Evolutionary conservation across 2,888 invertebrate genomes (phyloP).

Genomic region (Cephonodes hylas): DNA sequence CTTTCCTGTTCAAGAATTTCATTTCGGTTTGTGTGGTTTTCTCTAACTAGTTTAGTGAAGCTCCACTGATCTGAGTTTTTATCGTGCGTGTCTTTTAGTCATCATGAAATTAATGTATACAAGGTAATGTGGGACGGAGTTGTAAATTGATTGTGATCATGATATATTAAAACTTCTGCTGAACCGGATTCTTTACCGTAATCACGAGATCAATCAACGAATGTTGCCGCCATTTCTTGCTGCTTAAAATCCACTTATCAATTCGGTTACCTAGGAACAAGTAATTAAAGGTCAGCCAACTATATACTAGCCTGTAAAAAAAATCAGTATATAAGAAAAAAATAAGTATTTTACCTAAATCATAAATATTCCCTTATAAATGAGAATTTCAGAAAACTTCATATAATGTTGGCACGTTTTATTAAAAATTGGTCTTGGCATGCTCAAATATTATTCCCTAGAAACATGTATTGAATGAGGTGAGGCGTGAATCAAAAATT

Average conservation of each 20-base stretch:
- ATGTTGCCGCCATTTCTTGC: too few species aligned
- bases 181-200: background rate
- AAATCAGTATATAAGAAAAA: too few species aligned
- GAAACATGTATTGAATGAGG: background rate
- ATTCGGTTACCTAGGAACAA: too few species aligned
- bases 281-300: too few species aligned
- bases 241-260: too few species aligned
- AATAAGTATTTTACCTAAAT: too few species aligned
- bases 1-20: conserved; percentile 41
- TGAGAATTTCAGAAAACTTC: too few species aligned
- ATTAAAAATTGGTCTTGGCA: background rate
- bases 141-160: background rate
- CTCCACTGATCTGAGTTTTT: background rate
- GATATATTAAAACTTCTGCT: too few species aligned
- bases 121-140: background rate
- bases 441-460: background rate
- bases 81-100: background rate
- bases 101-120: background rate
- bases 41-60: conserved; percentile 7
- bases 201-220: too few species aligned
- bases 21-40: conserved; percentile 24
- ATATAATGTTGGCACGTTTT: too few species aligned
- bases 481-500: background rate
- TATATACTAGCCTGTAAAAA: too few species aligned
- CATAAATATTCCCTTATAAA: too few species aligned